These are phyloP conservation scores for Galemys pyrenaicus DNA, from an alignment of 2,113 vertebrate genomes.

Conservation along the genomic window DNA sequence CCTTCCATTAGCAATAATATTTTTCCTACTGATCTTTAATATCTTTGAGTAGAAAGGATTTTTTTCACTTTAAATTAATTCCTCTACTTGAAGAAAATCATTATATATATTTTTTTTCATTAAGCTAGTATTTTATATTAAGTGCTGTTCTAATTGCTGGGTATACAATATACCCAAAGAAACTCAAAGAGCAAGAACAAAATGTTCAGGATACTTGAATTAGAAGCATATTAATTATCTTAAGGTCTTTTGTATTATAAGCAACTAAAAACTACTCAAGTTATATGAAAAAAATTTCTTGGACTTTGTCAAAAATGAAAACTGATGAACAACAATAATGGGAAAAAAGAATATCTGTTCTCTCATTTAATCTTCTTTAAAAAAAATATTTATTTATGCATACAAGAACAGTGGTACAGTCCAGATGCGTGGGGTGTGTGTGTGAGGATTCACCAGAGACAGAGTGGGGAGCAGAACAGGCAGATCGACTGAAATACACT, in stretches of 20 bases:
- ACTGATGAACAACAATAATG: neutral
- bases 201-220: neutral
- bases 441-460: too few species aligned
- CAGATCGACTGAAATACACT: too few species aligned
- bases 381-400: too few species aligned
- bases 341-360: neutral
- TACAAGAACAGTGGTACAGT: too few species aligned
- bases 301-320: neutral
- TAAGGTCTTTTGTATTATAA: neutral
- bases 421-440: too few species aligned
- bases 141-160: neutral
- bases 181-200: neutral
- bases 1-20: neutral
- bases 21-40: neutral
- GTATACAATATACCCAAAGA: neutral
- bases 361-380: neutral
- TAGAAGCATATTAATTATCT: neutral
- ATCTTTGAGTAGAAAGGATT: neutral
- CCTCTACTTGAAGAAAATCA: neutral
- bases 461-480: too few species aligned
- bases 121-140: neutral
- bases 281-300: neutral
- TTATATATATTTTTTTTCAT: neutral
- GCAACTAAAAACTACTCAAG: neutral
- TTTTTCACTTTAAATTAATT: neutral